Base-by-base conservation (phyloP, 2,113 vertebrate genomes). In the Tyrannus savana region DNA sequence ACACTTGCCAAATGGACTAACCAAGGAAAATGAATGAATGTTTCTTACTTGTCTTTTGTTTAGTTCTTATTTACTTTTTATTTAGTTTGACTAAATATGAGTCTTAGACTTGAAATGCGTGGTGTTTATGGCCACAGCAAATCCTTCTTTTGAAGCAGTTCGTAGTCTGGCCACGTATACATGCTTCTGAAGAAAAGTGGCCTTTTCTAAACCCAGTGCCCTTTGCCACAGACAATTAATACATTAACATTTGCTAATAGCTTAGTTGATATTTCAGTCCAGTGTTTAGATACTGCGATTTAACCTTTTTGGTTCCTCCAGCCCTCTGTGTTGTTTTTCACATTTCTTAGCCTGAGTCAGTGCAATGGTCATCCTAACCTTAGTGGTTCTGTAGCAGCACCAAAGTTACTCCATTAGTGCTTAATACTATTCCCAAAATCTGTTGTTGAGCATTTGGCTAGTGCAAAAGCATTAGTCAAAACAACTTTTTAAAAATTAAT, bases 161-260 rank as follows among this genome's bases (percentile, higher is more conserved):
- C 24, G 55, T 94, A 73, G 58, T 92, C 87, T 87, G 69, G 19
- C 12, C 72, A 87, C 71, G 22, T 19, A 44, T 21, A 33, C 19
- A 58, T 79, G 18, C 37, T 95, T 88, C 95, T 93, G 84, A 96
- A 94, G 78, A 79, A 77, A 92, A 67, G 49, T 50, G 41, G 39
- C 88, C 71, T 95, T 96, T 92, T 75, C 18, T 62, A 93, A 95
- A 75, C 21, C 19, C 2, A 30, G 1, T 62, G 52, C 12, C 69
- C 69, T 90, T 86, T 87, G 42, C 37, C 27, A 62, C 47, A 31
- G 63, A 86, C 52, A 84, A 92, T 95, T 95, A 90, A 75, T 69
- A n/a, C 58, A 86, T 88, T 91, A 91, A 76, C 42, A 93, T 94
- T 96, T 94, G 31, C 73, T 95, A 90, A 95, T 86, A 87, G 94